Base-by-base conservation (phyloP, 1,140 invertebrate species). In the Aleiodes sp. region DNA sequence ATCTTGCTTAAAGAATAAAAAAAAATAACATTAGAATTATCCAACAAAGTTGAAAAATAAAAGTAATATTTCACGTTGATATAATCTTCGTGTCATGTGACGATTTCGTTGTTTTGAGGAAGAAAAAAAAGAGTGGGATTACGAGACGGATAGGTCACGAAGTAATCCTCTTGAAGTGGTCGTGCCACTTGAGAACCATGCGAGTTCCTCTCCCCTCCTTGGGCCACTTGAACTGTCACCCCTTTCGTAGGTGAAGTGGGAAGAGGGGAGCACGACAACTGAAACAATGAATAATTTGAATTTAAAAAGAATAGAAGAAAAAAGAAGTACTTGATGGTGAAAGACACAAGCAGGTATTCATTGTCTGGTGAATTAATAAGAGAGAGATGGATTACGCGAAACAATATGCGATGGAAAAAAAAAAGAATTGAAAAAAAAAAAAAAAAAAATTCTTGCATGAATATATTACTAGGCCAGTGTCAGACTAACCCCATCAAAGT, bases 401-500 rank as follows among this genome's bases (percentile, higher is more conserved):
- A n/a, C n/a, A n/a, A n/a, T n/a, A n/a, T n/a, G n/a, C 4, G 52
- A 12, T 28, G 16, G 14, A 52, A 12, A 57, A 9, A 59, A 31
- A 29, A 59, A 26, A 59, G 4, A 59, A 14, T 31, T 31, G n/a
- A 31, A 59, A 33, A 33, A 33, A 33, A 33, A 33, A 33, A 33
- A 33, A 33, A 33, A 33, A 33, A 33, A 1, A 33, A 33, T 33
- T 1, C 7, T 33, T 8, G 12, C 29, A 31, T 59, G 28, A 59
- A 59, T 59, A 2, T 59, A 28, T 59, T 16, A 24, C 46, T 21
- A 43, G 62, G 41, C 61, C 78, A 81, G 78, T 84, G 81, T 83
- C 84, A 83, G 82, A 78, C 78, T 83, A 84, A 84, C 82, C 83
- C 83, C 76, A 86, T 86, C 84, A 84, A 86, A 84, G 78, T 84